phyloP scores from a whole-genome alignment of 2,113 vertebrate genomes.

The Ceyx cyanopectus region DNA sequence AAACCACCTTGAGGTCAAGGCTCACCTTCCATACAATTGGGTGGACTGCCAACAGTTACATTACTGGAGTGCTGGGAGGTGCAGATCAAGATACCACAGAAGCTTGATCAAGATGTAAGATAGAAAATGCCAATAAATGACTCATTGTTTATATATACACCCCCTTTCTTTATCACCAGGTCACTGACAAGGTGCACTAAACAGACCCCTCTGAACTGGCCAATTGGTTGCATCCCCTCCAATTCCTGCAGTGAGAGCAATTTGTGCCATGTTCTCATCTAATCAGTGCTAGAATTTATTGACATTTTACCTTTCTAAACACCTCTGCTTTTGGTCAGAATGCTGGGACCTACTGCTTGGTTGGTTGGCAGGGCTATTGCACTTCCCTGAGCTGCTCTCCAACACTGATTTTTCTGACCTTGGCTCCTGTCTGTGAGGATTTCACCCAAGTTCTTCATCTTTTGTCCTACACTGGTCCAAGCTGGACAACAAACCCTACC shows the following conservation, averaged over 20 bases:
- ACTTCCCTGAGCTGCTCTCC: neutral
- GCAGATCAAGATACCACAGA: neutral
- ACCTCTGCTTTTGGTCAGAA: neutral
- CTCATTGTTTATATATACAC: neutral
- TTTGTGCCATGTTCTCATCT: neutral
- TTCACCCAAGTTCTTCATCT: neutral
- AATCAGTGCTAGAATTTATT: neutral
- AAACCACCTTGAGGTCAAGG: neutral
- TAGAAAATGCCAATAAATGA: neutral
- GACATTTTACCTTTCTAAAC: neutral
- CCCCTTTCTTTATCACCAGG: neutral
- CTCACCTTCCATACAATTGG: neutral
- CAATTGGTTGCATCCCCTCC: neutral
- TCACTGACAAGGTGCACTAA: rapidly evolving
- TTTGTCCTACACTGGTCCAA: neutral
- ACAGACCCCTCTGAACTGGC: neutral
- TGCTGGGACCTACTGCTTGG: neutral
- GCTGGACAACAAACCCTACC: neutral
- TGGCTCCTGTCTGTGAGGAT: neutral
- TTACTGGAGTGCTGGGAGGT: neutral
- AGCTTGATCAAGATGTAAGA: neutral
- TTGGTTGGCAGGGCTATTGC: neutral
- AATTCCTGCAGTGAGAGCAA: neutral
- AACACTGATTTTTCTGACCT: rapidly evolving
- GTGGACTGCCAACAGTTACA: neutral